Base-by-base conservation (phyloP, 2,888 invertebrate genomes). In the Ichneumon xanthorius region DNA sequence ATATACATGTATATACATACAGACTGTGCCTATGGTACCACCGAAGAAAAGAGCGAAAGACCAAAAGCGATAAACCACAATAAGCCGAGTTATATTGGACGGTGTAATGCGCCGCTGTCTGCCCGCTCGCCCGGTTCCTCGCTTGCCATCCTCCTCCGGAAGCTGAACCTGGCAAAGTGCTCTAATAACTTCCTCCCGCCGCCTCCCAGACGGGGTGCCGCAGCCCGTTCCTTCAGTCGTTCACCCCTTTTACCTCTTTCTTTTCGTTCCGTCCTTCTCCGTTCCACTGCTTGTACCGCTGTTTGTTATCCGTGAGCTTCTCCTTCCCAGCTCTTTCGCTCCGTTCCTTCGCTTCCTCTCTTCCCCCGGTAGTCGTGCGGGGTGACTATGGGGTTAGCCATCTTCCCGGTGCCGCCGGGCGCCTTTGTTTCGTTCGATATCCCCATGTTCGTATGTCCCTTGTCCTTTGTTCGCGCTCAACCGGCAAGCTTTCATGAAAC, bases 81-180 rank as follows among this genome's bases (percentile, higher is more conserved):
- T 90, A 91, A 91, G 90, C 89, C 89, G 89, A 90, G 89, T 89
- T 91, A 90, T 91, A 91, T 91, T 90, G 90, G 90, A 90, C 88
- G 90, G 88, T 90, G 91, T 90, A 91, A 90, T 89, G 90, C 89
- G 87, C 89, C 84, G 87, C 88, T 89, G 89, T 90, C 89, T 89
- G 86, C 89, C 87, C 75, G 86, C 70, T 86, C 81, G 84, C 58
- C 89, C 87, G 70, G 86, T 88, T 76, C 81, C 88, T 76, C 50
- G 67, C 75, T 82, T 72, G 82, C 75, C 85, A 75, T 80, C 72
- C 80, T 88, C 85, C 90, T 90, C 88, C 89, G 88, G 83, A 86
- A 80, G 84, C 90, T 91, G 86, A 90, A 90, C 87, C 92, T 89
- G 89, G 90, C 90, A 90, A 90, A 91, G 91, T 90, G 90, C 89